Conservation (phyloP, 2,797 vertebrate species). For the Tympanoctomys barrerae region DNA sequence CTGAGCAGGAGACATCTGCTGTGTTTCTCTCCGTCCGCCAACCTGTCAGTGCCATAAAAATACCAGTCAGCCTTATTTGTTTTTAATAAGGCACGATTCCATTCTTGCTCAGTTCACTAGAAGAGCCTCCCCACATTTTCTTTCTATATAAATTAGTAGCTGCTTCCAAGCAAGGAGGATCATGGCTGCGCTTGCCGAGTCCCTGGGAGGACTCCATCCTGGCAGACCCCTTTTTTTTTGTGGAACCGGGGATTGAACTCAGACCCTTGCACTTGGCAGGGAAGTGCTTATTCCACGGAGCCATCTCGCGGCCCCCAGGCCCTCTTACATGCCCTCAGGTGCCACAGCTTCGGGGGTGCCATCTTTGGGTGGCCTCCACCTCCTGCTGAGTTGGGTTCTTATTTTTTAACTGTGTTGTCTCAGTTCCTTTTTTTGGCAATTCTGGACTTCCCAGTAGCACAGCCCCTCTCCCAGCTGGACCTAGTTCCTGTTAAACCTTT, state of each 20-base stretch:
- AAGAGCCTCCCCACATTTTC: neutral
- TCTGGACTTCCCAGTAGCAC: neutral
- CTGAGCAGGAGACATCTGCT: conserved; percentile 39
- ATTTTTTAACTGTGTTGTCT: neutral
- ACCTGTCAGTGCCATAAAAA: neutral
- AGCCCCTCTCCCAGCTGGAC: neutral
- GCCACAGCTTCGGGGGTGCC: rapidly evolving
- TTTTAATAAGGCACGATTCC: conserved; percentile 5
- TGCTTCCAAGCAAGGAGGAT: neutral
- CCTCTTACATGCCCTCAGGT: neutral
- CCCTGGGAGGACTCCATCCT: neutral
- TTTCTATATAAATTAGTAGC: neutral
- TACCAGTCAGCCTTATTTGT: conserved; percentile 46
- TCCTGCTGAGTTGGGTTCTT: neutral
- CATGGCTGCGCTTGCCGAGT: neutral
- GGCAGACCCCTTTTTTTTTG: neutral
- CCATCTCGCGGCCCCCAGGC: neutral
- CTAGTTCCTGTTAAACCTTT: neutral
- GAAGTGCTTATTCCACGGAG: too few relatives aligned
- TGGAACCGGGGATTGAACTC: too few relatives aligned
- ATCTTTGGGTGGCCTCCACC: neutral
- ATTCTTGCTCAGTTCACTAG: neutral
- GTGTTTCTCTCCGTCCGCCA: conserved; percentile 19
- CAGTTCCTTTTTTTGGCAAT: neutral
- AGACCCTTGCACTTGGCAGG: too few relatives aligned